Percentiles rank a stretch among this genome's conserved stretches.
Evolutionary conservation across 2,888 invertebrate genomes (phyloP).

Genomic region (Chironomus riparius): DNA sequence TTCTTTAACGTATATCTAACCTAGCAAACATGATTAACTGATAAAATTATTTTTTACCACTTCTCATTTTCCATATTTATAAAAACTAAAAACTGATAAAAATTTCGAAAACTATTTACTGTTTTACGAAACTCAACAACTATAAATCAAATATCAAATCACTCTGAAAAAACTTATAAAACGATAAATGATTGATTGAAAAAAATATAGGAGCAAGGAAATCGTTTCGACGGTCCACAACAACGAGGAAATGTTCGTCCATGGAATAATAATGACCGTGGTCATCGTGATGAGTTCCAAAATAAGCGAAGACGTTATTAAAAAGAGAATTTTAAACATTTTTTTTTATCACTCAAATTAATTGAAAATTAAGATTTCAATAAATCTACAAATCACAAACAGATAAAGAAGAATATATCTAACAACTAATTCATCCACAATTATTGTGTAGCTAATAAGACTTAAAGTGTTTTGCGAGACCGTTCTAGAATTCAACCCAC

Average conservation of each 20-base stretch:
- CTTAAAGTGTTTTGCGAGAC: background rate
- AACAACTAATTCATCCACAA: background rate
- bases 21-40: background rate
- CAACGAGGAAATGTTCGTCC: slow-evolving; percentile 21
- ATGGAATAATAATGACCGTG: slow-evolving; percentile 8
- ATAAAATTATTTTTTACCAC: background rate
- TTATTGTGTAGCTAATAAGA: background rate
- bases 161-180: background rate
- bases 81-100: background rate
- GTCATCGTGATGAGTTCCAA: slow-evolving; percentile 30
- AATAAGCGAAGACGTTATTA: slow-evolving; percentile 41
- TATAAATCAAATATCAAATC: background rate
- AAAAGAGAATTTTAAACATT: slow-evolving; percentile 25
- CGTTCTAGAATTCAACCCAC: too few relatives aligned
- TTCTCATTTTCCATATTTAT: background rate
- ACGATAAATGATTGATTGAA: too few relatives aligned
- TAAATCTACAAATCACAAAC: too few relatives aligned
- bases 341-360: background rate
- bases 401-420: too few relatives aligned
- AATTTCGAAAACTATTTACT: background rate
- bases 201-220: slow-evolving; percentile 33
- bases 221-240: slow-evolving; percentile 28
- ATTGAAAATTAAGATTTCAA: too few relatives aligned
- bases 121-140: background rate
- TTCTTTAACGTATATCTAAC: too few relatives aligned